Conservation (phyloP, 2,797 vertebrate genomes). For the Myotis pilosus region DNA sequence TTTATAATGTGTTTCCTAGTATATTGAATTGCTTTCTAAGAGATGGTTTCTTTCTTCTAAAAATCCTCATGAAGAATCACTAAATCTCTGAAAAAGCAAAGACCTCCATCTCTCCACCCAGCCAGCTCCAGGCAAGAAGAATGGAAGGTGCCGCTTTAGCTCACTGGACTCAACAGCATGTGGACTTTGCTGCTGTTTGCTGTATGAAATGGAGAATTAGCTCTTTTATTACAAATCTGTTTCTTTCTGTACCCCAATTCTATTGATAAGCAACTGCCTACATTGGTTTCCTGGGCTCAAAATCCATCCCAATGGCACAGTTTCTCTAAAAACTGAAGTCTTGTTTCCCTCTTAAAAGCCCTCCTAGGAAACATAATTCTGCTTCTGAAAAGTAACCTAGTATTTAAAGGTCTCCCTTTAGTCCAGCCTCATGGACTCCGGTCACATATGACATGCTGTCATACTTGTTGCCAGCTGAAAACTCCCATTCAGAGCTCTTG, state of each 20-base stretch:
- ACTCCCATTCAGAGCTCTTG: neutral
- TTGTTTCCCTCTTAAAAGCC: neutral
- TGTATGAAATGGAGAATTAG: neutral
- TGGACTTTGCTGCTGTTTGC: neutral
- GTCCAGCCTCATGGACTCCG: neutral
- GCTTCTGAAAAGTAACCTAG: neutral
- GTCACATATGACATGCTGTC: neutral
- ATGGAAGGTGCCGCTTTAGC: neutral
- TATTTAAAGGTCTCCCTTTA: neutral
- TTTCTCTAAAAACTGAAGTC: neutral
- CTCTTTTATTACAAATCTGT: neutral
- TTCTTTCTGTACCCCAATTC: neutral
- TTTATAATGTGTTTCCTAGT: neutral
- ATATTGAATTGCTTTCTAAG: neutral
- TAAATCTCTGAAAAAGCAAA: neutral
- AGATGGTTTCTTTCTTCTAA: slow-evolving; percentile 16
- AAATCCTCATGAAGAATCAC: neutral
- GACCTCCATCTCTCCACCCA: neutral
- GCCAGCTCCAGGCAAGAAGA: neutral
- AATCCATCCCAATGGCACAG: neutral
- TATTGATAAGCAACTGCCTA: neutral
- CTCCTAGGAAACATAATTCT: neutral
- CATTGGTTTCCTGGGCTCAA: neutral
- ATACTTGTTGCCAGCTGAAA: neutral
- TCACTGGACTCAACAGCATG: neutral